Evolutionary conservation across 2,113 vertebrate genomes (phyloP).

Genomic region (Festucalex cinctus): DNA sequence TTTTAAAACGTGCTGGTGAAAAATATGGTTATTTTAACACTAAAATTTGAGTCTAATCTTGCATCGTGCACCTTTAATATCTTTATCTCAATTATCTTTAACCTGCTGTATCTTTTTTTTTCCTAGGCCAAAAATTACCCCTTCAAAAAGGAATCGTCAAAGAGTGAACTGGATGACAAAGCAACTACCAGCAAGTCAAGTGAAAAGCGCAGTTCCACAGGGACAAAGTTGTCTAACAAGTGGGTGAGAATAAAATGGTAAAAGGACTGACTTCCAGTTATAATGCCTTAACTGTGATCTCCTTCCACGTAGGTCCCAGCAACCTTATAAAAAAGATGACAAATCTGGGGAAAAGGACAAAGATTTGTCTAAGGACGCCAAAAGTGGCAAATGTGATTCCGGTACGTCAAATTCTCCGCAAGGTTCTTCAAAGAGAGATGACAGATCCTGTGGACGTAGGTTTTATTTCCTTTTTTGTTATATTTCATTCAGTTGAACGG

Average conservation of each 20-base stretch:
- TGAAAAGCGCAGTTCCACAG: slow-evolving; percentile 81
- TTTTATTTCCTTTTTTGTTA: slow-evolving; percentile 10
- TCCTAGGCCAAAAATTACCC: slow-evolving; percentile 91
- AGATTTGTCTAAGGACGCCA: slow-evolving; percentile 82
- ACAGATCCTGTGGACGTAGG: slow-evolving; percentile 88
- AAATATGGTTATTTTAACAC: too few species aligned
- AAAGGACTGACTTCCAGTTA: not conserved
- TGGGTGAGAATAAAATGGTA: slow-evolving; percentile 39
- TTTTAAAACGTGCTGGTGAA: too few species aligned
- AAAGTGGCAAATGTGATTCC: slow-evolving; percentile 80
- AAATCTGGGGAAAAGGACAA: slow-evolving; percentile 93
- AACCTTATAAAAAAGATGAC: slow-evolving; percentile 88
- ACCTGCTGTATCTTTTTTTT: not conserved
- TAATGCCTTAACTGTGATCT: not conserved
- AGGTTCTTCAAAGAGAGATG: slow-evolving; percentile 85
- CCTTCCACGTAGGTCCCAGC: slow-evolving; percentile 68
- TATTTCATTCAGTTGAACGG: not conserved
- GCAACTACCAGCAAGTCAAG: slow-evolving; percentile 74
- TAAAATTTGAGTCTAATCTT: too few species aligned
- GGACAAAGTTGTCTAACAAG: slow-evolving; percentile 78
- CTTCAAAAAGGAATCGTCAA: slow-evolving; percentile 90
- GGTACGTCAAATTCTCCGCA: slow-evolving; percentile 72
- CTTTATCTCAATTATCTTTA: not conserved
- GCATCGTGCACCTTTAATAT: too few species aligned
- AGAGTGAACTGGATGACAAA: slow-evolving; percentile 91